A percentile compares a stretch with the other conserved stretches of the same genome.
Evolutionary conservation across 2,113 vertebrate species (phyloP).

Genomic region (Lanius ludovicianus): DNA sequence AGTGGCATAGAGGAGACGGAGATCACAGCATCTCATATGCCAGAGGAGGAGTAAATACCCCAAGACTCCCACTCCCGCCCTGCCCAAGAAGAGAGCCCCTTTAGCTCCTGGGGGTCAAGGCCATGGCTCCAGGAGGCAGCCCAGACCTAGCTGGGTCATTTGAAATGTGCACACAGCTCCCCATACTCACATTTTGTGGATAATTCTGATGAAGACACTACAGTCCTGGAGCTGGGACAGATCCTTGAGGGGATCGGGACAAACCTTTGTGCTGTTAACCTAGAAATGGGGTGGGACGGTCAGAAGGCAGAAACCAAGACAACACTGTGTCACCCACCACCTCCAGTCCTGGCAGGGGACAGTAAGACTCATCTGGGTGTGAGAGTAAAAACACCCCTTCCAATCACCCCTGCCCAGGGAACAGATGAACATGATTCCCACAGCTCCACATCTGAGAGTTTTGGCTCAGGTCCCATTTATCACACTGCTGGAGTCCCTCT

Average conservation of each 20-base stretch:
- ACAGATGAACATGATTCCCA: background rate
- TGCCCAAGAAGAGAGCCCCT: background rate
- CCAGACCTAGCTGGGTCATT: background rate
- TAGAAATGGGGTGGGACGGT: background rate
- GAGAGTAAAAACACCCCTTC: background rate
- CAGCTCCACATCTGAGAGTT: background rate
- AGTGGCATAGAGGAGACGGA: background rate
- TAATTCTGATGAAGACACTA: constrained; percentile 76
- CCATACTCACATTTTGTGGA: constrained; percentile 82
- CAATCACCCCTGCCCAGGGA: background rate
- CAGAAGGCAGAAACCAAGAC: background rate
- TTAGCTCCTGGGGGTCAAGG: background rate
- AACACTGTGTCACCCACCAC: background rate
- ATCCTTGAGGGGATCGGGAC: constrained; percentile 11
- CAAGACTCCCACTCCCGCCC: background rate
- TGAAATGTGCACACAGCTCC: background rate
- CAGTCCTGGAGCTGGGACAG: constrained; percentile 81
- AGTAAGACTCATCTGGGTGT: rapidly evolving
- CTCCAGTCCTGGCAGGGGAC: background rate
- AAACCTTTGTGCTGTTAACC: constrained; percentile 81
- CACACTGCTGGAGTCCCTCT: background rate
- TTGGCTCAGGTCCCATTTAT: background rate
- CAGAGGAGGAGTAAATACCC: background rate
- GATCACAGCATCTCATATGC: no score
- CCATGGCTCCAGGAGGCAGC: background rate